Percentiles rank a stretch among this genome's conserved stretches.
Evolutionary conservation across 2,888 invertebrate species (phyloP).

Genomic region (Schizotus pectinicornis): DNA sequence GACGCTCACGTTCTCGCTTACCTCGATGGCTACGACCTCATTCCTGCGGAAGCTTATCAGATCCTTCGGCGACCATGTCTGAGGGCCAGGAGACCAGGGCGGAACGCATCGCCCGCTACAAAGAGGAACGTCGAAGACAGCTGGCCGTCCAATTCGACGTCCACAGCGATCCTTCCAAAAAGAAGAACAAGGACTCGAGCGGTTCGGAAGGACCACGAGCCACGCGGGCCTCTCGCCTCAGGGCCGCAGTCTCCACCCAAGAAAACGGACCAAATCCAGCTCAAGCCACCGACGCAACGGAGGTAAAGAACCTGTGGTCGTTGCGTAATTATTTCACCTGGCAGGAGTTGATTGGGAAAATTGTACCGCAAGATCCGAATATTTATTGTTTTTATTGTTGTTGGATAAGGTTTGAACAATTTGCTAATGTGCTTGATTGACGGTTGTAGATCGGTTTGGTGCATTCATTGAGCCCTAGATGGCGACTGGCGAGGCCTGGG

Average conservation of each 20-base stretch:
- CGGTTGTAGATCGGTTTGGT: conserved; percentile 1
- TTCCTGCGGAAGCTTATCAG: conserved; percentile 35
- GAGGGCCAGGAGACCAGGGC: conserved; percentile 60
- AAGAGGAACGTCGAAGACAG: conserved; percentile 74
- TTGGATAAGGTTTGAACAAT: conserved; percentile 1
- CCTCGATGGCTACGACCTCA: conserved; percentile 46
- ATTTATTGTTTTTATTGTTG: conserved; percentile 1
- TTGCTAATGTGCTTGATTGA: background rate
- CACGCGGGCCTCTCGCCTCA: conserved; percentile 73
- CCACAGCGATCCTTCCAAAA: conserved; percentile 28
- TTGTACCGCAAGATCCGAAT: background rate
- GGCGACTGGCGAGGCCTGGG: conserved; percentile 13
- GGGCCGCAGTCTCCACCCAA: conserved; percentile 62
- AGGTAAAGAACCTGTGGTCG: conserved; percentile 33
- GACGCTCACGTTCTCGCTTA: conserved; percentile 41
- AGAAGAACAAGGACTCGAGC: conserved; percentile 35
- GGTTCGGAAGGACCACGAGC: conserved; percentile 65
- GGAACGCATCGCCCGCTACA: conserved; percentile 73
- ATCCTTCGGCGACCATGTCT: conserved; percentile 43
- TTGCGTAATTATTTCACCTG: no score
- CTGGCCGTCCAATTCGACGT: conserved; percentile 63
- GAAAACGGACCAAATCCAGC: conserved; percentile 37
- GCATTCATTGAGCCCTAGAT: conserved; percentile 12
- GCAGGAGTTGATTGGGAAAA: no score
- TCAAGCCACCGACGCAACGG: conserved; percentile 39